phyloP scores from a whole-genome alignment of 2,888 invertebrate species.

The Papilio protenor region DNA sequence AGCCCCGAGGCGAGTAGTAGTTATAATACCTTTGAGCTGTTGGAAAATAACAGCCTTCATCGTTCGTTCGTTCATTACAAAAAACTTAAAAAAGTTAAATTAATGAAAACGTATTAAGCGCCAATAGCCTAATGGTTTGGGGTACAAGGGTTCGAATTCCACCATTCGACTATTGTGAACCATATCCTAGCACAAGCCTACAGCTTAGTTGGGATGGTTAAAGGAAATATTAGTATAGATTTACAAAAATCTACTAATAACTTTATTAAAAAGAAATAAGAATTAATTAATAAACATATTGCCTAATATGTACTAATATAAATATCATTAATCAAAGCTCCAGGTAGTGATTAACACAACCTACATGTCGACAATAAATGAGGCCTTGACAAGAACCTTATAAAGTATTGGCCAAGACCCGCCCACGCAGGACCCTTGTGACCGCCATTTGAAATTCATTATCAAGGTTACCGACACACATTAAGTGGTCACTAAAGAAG shows the following conservation, averaged over 20 bases:
- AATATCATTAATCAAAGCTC: slow-evolving; percentile 39
- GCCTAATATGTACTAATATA: not conserved
- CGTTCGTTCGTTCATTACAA: too few species aligned
- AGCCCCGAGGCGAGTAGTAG: slow-evolving; percentile 60
- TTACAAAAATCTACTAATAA: too few species aligned
- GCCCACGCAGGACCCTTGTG: slow-evolving; percentile 61
- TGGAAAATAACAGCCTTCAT: not conserved
- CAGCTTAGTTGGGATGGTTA: too few species aligned
- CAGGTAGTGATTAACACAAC: slow-evolving; percentile 49
- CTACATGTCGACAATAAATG: slow-evolving; percentile 52
- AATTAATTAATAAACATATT: not conserved
- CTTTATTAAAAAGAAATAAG: not conserved
- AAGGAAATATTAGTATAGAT: too few species aligned
- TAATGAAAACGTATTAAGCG: too few species aligned
- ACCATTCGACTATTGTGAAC: too few species aligned
- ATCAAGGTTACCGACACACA: slow-evolving; percentile 15
- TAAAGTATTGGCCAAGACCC: slow-evolving; percentile 57
- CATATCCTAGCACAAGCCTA: too few species aligned
- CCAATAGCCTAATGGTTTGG: too few species aligned
- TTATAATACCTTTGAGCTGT: slow-evolving; percentile 73
- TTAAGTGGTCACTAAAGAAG: not conserved
- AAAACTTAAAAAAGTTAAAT: too few species aligned
- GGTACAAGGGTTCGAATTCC: too few species aligned
- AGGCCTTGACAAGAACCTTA: slow-evolving; percentile 64
- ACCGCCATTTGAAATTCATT: slow-evolving; percentile 54